Conservation (phyloP, 2,888 invertebrate species). For the Mimachlamys varia region DNA sequence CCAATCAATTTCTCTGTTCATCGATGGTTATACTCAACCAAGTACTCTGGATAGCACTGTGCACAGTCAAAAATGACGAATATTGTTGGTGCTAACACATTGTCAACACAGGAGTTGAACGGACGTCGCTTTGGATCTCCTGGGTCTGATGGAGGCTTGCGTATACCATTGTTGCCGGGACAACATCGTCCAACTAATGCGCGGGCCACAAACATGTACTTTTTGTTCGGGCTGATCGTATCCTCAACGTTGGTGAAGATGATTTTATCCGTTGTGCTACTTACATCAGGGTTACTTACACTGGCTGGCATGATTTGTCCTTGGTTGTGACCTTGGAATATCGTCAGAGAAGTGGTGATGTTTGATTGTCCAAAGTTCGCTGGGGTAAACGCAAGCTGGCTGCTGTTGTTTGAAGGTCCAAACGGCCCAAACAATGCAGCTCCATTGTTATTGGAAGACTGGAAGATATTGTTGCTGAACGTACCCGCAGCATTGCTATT, state of each 20-base stretch:
- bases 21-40: constrained; percentile 62
- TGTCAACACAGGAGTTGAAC: constrained; percentile 71
- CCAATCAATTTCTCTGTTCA: not conserved
- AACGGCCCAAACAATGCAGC: not conserved
- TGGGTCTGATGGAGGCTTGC: constrained; percentile 66
- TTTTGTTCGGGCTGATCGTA: not conserved
- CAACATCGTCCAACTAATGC: constrained; percentile 70
- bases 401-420: not conserved
- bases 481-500: not conserved
- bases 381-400: not conserved
- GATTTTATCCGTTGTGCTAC: not conserved
- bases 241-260: not conserved
- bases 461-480: not conserved
- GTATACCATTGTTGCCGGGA: constrained; percentile 57
- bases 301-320: not conserved
- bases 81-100: constrained; percentile 59
- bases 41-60: constrained; percentile 75
- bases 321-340: not conserved
- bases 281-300: not conserved
- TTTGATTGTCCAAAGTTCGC: not conserved
- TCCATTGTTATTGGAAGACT: not conserved
- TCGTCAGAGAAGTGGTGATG: not conserved
- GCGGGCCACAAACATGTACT: constrained; percentile 68
- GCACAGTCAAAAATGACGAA: constrained; percentile 74
- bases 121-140: constrained; percentile 57